Evolutionary conservation across 2,797 vertebrate genomes (phyloP), one percentile per base, ranked within the genome.

Genomic region (Poeciliopsis infans): DNA sequence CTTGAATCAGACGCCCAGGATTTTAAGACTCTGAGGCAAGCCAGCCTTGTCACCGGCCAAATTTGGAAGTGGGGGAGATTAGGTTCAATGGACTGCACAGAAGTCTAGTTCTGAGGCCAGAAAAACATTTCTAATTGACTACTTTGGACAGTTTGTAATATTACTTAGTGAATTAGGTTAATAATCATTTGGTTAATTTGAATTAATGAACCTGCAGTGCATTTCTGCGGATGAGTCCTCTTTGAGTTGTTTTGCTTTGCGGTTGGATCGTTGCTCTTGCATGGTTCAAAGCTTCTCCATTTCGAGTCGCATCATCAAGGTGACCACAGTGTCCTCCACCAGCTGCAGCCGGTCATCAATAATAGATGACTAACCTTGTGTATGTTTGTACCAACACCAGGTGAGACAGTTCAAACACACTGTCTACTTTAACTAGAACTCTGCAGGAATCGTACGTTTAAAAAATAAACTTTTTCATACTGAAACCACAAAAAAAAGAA

Each of bases 291-390:
- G 74, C 76, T 43, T 81, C 66, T 79, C 64, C 55, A 64, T 0
- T 2, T 59, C 47, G 75, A 71, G 79, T 88, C 49, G 74, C 49
- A 87, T 86, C 75, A 87, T 79, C 91, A 91, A 90, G 91, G 91
- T 91, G 91, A 93, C 91, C 85, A 85, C 39, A 11, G 74, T 88
- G 90, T 90, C 90, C 91, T 86, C 81, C 75, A 20, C 77, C 25
- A 78, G 74, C 82, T 13, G 16, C 7, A 55, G 73, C 78, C 74
- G 79, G 45, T 86, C 88, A 93, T 93, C 88, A 86, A 92, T 94
- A 93, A 95, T 92, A 92, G 87, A 93, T 91, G 84, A 92, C 85
- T 86, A 82, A 89, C 86, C 83, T 88, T 89, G 90, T 87, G 79
- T 82, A 45, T 76, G 64, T 85, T 74, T 90, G 85, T 83, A 86